Evolutionary conservation across 2,797 vertebrate genomes (phyloP).

Genomic region (Danio kyathit): DNA sequence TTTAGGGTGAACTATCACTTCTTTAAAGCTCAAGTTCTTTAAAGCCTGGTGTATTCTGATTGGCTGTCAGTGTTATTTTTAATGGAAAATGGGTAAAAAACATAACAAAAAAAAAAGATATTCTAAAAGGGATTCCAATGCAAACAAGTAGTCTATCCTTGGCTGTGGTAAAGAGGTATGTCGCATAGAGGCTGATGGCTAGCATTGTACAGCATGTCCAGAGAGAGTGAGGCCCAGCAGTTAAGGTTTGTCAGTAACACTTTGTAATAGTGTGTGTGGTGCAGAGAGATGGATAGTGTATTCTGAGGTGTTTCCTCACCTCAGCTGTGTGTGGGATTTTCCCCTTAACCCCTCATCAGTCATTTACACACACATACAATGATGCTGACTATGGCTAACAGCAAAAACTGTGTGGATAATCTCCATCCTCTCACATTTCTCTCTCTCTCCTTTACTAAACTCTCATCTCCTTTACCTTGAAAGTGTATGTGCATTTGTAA

Average conservation of each 20-base stretch:
- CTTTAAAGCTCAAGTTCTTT: not conserved
- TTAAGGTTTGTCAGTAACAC: conserved; percentile 6
- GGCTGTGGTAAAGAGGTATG: not conserved
- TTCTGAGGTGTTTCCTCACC: conserved; percentile 45
- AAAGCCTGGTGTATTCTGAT: not conserved
- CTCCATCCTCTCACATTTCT: not conserved
- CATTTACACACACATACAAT: conserved; percentile 32
- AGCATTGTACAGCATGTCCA: conserved; percentile 7
- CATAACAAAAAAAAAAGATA: too few relatives aligned
- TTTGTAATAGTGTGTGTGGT: conserved; percentile 40
- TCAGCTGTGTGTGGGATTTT: conserved; percentile 52
- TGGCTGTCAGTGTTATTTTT: not conserved
- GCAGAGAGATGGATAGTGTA: conserved; percentile 45
- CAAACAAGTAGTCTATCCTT: too few relatives aligned
- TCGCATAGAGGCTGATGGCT: not conserved
- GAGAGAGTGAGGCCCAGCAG: conserved; percentile 21
- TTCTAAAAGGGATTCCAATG: not conserved
- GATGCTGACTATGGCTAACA: conserved; percentile 47
- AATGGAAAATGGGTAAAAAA: too few relatives aligned
- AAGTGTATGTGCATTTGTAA: not conserved
- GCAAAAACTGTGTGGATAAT: not conserved
- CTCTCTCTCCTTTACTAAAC: not conserved
- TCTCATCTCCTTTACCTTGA: not conserved
- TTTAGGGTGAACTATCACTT: not conserved
- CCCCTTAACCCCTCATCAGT: conserved; percentile 49